These are phyloP conservation scores for Marronus borbonicus DNA, from an alignment of 2,888 invertebrate species.

Conservation along the genomic window DNA sequence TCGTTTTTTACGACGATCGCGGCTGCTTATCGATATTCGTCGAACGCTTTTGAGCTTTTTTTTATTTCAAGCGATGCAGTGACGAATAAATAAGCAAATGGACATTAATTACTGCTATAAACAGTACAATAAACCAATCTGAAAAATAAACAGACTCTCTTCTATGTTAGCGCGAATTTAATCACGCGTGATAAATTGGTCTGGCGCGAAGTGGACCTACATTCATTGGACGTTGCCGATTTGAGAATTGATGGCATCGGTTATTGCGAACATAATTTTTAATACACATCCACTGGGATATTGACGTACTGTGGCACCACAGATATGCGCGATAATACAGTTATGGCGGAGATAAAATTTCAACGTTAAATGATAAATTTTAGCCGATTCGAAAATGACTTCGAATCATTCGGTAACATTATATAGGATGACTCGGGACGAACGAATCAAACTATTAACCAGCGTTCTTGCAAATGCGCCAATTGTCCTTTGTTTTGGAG, in stretches of 20 bases:
- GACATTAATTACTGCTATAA: constrained; percentile 29
- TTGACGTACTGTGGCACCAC: neutral
- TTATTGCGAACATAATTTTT: constrained; percentile 19
- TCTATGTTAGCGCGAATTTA: constrained; percentile 24
- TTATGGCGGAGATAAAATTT: neutral
- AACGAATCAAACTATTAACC: too few relatives aligned
- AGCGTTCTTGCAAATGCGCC: too few relatives aligned
- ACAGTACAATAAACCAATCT: constrained; percentile 34
- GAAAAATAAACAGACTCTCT: constrained; percentile 14
- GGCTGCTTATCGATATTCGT: neutral
- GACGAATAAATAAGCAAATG: constrained; percentile 30
- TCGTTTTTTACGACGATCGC: neutral
- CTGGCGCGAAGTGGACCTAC: neutral
- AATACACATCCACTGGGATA: neutral
- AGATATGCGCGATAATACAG: neutral
- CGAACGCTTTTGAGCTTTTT: constrained; percentile 1
- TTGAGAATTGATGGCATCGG: constrained; percentile 30
- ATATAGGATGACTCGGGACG: too few relatives aligned
- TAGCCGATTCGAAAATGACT: too few relatives aligned
- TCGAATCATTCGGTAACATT: too few relatives aligned
- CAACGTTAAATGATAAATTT: too few relatives aligned
- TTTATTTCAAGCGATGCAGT: neutral
- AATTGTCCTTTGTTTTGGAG: too few relatives aligned
- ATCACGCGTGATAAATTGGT: constrained; percentile 32
- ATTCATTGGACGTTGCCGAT: constrained; percentile 14